Evolutionary conservation across 2,113 vertebrate genomes (phyloP), one percentile per base, ranked within the genome.

Genomic region (Hoplias malabaricus): DNA sequence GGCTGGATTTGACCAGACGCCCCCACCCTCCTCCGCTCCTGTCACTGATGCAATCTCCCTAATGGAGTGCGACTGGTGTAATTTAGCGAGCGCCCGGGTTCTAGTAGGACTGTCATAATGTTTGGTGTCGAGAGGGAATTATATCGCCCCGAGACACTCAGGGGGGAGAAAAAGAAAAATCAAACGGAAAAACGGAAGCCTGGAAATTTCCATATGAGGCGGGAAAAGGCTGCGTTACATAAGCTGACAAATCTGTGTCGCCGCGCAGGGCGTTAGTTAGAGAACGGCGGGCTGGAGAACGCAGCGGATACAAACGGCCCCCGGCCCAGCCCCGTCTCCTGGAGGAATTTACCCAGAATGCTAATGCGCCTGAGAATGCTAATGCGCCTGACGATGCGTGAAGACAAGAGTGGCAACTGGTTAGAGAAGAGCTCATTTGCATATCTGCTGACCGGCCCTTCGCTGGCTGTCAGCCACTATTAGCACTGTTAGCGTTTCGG

Each of bases 51-150:
- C 87, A 85, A 88, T 90, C 88, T 87, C 83, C 73, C 81, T 86
- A 86, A 88, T 86, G 86, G 84, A 82, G 63, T 36, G 77, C 80
- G 85, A 85, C 86, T 81, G 78, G 79, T 75, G 74, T 85, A 85
- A 89, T 90, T 90, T 90, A 87, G 59, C n/a, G 59, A 84, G 79
- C 73, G 68, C 69, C 84, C 67, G 80, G 75, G 87, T 86, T 88
- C 82, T 88, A 88, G 87, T 82, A 89, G 88, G 88, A 74, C 86
- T 81, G 82, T 85, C 82, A 84, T 88, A 88, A 89, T 86, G 89
- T 88, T 87, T 89, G 86, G 88, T 76, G 81, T 80, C 78, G 82
- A 67, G 69, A 31, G 25, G 80, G 84, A n/a, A 36, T 63, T 34
- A 63, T 25, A 36, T n/a, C n/a, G 16, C 34, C 34, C 59, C 10